Conservation (phyloP, 2,113 vertebrate species). For the Phocoena sinus region DNA sequence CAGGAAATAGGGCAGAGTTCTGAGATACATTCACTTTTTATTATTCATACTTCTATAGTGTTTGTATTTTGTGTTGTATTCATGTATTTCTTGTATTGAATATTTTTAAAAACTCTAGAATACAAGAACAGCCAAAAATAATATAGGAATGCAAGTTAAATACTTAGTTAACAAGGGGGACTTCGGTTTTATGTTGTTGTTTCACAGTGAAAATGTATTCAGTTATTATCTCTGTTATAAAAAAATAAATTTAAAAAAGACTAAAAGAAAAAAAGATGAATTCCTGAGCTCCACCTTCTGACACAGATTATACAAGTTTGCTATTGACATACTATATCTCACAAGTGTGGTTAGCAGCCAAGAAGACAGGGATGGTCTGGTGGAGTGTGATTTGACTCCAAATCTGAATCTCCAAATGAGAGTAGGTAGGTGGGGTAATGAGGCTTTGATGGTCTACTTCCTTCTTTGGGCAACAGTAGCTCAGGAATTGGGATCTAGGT, state of each 20-base stretch:
- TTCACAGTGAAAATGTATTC: conserved; percentile 27
- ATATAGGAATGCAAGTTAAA: neutral
- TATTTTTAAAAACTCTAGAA: neutral
- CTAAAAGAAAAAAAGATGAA: neutral
- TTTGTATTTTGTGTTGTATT: conserved; percentile 16
- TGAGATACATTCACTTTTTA: neutral
- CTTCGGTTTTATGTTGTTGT: neutral
- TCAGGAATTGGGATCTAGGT: neutral
- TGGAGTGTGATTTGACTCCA: neutral
- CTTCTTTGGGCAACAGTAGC: neutral
- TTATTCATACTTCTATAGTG: neutral
- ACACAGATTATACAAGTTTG: neutral
- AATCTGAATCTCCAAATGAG: neutral
- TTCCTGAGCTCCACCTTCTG: neutral
- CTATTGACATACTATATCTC: neutral
- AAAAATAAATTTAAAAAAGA: conserved; percentile 2
- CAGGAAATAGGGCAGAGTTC: neutral
- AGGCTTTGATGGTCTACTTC: neutral
- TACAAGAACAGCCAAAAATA: neutral
- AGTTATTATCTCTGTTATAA: conserved; percentile 19
- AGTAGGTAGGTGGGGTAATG: neutral
- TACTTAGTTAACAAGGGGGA: neutral
- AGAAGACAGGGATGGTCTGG: neutral
- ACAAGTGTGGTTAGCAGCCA: neutral
- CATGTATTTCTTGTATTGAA: neutral